Evolutionary conservation across 2,888 invertebrate species (phyloP), one percentile per base, ranked within the genome.

Genomic region (Orthosia gothica): DNA sequence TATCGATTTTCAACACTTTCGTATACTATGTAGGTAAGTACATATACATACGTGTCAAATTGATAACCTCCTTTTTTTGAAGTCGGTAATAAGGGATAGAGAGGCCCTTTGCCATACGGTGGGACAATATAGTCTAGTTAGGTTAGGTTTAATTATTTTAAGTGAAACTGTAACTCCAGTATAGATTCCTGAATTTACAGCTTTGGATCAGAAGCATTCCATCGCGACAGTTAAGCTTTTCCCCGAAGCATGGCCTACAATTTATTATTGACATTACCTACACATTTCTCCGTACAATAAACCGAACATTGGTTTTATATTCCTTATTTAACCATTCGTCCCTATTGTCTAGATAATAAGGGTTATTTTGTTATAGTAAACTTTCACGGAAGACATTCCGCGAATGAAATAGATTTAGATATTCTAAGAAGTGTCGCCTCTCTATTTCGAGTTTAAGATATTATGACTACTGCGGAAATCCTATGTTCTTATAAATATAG

Each of bases 331-430:
- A 87, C 81, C 77, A 72, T 81, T 68, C 70, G 13, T 55, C 74
- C 64, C 61, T 85, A 78, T 54, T 23, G 0, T 2, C 11, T 26
- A 47, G 0, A 40, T 1, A 75, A 76, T 86, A 84, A 58, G 54
- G 62, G 18, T 32, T 58, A 77, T 74, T 62, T 72, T 75, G 32
- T 79, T 18, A 13, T n/a, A 77, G 74, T 82, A 45, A 82, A 89
- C 89, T 89, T 91, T 91, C 91, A 89, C 91, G 93, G 92, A 93
- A 93, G 91, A 91, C 90, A 91, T 92, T 91, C 89, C 68, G 73
- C 90, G 66, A 83, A 84, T 83, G 84, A 81, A 88, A 90, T 89
- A 89, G 89, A 89, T 93, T 92, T 92, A 93, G 91, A 92, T 88
- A 87, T 94, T 94, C 94, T 74, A 58, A 85, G 94, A 94, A 94